Evolutionary conservation across 2,797 vertebrate species (phyloP).

Genomic region (Lagocephalus sceleratus): DNA sequence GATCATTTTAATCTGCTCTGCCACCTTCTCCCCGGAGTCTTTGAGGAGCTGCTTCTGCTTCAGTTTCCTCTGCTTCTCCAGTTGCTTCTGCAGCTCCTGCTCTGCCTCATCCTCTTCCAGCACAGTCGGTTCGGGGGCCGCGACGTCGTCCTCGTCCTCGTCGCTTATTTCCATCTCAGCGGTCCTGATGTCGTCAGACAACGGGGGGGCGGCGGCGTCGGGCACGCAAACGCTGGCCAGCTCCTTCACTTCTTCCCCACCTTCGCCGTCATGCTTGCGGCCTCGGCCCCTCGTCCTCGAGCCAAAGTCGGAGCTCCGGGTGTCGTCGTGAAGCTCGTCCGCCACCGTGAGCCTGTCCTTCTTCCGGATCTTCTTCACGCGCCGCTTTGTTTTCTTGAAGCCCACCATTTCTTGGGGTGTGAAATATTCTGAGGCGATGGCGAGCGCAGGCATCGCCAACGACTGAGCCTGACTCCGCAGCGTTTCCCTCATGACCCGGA

Average conservation of each 20-base stretch:
- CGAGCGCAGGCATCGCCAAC: constrained; percentile 75
- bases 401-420: constrained; percentile 86
- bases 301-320: constrained; percentile 80
- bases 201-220: constrained; percentile 15
- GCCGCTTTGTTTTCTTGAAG: constrained; percentile 87
- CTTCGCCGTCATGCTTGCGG: constrained; percentile 23
- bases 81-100: constrained; percentile 88
- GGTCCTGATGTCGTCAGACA: constrained; percentile 83
- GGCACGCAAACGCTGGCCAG: constrained; percentile 13
- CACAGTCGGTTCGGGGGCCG: constrained; percentile 45
- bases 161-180: constrained; percentile 93
- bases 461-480: constrained; percentile 83
- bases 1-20: constrained; percentile 70
- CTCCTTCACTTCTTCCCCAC: constrained; percentile 20
- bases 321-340: constrained; percentile 72
- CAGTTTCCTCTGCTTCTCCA: constrained; percentile 88
- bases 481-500: constrained; percentile 81
- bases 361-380: constrained; percentile 87
- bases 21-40: constrained; percentile 85
- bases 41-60: constrained; percentile 81
- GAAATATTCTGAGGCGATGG: constrained; percentile 86
- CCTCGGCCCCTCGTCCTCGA: constrained; percentile 78
- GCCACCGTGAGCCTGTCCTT: constrained; percentile 73
- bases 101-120: constrained; percentile 90
- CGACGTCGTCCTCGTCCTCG: constrained; percentile 77